Evolutionary conservation across 2,113 vertebrate genomes (phyloP).

Genomic region (Psephotus haematonotus): DNA sequence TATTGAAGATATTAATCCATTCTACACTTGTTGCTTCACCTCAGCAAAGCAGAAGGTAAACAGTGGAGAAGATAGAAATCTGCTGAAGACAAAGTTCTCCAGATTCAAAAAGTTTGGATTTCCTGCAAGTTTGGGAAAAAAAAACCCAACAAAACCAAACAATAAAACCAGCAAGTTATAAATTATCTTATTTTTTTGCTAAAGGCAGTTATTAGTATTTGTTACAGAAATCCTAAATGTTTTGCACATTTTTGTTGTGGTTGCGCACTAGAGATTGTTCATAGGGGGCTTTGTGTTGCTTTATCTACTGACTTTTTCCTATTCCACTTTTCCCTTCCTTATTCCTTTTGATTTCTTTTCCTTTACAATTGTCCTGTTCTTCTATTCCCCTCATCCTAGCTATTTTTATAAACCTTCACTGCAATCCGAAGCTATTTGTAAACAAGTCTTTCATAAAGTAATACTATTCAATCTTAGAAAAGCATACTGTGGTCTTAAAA

Average conservation of each 20-base stretch:
- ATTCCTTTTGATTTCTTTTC: background rate
- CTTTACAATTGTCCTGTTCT: background rate
- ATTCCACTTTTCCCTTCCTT: background rate
- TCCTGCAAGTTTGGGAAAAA: background rate
- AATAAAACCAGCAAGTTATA: background rate
- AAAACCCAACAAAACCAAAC: rapidly evolving
- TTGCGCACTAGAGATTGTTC: background rate
- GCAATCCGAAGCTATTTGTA: background rate
- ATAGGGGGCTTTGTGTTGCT: background rate
- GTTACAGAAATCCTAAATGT: background rate
- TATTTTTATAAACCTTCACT: background rate
- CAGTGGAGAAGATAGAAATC: background rate
- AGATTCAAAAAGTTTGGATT: background rate
- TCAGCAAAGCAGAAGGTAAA: background rate
- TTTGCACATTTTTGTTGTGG: background rate
- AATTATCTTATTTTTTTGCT: background rate
- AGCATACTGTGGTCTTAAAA: background rate
- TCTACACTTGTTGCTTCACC: background rate
- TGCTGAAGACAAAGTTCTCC: background rate
- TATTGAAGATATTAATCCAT: background rate
- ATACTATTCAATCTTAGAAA: background rate
- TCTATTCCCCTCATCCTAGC: background rate
- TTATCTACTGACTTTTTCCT: background rate
- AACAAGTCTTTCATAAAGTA: background rate
- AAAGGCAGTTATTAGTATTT: background rate